These are phyloP conservation scores for Tachysurus fulvidraco DNA, from an alignment of 2,113 vertebrate species.

Conservation along the genomic window DNA sequence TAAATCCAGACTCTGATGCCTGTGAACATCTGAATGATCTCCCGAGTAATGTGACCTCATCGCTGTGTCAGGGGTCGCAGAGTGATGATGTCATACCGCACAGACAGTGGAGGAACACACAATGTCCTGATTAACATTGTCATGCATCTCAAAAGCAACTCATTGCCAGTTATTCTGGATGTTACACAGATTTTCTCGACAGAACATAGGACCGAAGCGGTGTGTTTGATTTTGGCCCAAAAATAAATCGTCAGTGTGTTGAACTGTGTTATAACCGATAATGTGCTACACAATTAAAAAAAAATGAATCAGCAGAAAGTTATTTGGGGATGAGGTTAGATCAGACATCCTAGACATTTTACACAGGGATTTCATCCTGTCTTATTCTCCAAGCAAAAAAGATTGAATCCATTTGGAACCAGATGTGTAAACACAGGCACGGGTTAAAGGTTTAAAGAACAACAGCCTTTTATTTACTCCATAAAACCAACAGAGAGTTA, in stretches of 20 bases:
- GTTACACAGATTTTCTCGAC: not conserved
- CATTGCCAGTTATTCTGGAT: not conserved
- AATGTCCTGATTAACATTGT: not conserved
- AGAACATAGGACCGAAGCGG: not conserved
- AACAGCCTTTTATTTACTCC: constrained; percentile 4
- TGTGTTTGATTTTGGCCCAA: not conserved
- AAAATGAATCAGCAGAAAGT: not conserved
- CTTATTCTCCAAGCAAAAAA: not conserved
- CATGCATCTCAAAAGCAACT: not conserved
- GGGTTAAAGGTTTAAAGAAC: not conserved
- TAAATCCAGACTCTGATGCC: not conserved
- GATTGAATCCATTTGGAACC: not conserved
- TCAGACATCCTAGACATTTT: not conserved
- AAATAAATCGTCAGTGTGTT: not conserved
- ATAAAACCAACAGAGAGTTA: not conserved
- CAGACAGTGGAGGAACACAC: not conserved
- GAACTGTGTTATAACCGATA: not conserved
- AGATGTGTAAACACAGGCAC: not conserved
- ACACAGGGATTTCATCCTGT: not conserved
- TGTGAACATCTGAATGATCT: constrained; percentile 5
- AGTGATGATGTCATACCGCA: constrained; percentile 15
- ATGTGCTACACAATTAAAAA: not conserved
- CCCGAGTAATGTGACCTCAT: not conserved
- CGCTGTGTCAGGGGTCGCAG: not conserved
- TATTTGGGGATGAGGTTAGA: not conserved